phyloP scores from a whole-genome alignment of 2,113 vertebrate species.

The Bolborhynchus lineola region DNA sequence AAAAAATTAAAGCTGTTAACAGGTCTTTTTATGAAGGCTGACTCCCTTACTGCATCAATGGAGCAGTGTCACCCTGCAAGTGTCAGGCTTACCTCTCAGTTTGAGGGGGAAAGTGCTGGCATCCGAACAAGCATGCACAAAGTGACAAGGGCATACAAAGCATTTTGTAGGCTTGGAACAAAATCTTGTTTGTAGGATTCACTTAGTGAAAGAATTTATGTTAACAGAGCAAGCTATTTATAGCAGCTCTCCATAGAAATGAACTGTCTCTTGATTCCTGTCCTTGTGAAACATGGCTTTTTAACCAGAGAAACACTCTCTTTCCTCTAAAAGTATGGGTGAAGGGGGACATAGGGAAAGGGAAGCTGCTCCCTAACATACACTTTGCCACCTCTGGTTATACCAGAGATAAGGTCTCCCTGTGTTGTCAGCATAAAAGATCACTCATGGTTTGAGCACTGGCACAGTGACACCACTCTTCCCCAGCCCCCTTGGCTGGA shows the following conservation, averaged over 20 bases:
- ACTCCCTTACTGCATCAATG: neutral
- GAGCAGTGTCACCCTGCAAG: neutral
- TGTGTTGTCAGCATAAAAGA: neutral
- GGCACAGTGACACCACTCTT: neutral
- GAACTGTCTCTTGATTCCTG: slow-evolving; percentile 28
- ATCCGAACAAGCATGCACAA: neutral
- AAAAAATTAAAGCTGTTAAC: neutral
- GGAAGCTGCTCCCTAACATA: neutral
- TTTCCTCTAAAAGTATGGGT: neutral
- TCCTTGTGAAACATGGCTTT: slow-evolving; percentile 9
- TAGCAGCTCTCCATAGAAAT: slow-evolving; percentile 35
- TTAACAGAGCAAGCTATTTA: slow-evolving; percentile 68
- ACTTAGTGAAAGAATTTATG: slow-evolving; percentile 36
- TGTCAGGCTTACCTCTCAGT: neutral
- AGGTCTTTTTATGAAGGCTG: neutral
- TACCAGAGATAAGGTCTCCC: neutral
- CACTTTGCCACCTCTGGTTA: neutral
- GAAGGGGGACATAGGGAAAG: neutral
- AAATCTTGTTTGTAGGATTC: slow-evolving; percentile 47
- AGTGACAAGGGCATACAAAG: neutral
- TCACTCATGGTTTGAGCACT: neutral
- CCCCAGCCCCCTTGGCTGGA: neutral
- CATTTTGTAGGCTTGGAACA: slow-evolving; percentile 47
- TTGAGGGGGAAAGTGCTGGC: neutral
- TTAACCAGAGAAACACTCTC: slow-evolving; percentile 17